Evolutionary conservation across 2,888 invertebrate genomes (phyloP), one percentile per base, ranked within the genome.

Genomic region (Tipula confusa): DNA sequence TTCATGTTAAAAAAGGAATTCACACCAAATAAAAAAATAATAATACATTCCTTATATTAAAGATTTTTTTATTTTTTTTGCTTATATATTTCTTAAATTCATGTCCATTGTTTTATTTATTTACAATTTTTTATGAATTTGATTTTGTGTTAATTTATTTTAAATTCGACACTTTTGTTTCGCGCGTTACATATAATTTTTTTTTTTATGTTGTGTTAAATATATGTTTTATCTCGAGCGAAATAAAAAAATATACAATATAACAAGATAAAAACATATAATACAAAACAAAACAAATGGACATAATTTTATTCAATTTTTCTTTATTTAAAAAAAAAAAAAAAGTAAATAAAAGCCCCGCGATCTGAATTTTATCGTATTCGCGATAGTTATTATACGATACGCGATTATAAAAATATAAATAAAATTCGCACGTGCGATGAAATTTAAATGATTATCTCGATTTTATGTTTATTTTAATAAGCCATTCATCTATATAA

Each of bases 121-220:
- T 64, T 64, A 64, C 64, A 64, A 64, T 64, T 80, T 80, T 80
- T 80, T 80, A 80, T 80, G 80, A 80, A 80, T 80, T 80, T 80
- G 80, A 80, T 80, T 80, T 80, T 80, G 80, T 80, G 80, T 80
- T 80, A 80, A 80, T 80, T 80, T 80, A 80, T 80, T 80, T 80
- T 80, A 80, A 80, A 80, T 80, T 80, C 80, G 80, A 80, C 80
- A 80, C 80, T 80, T 80, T 80, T 80, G 80, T 80, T 80, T 31
- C 80, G 29, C 80, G 29, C 80, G 80, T 80, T 80, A 80, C 29
- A 80, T 80, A 80, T 80, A 29, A 15, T 29, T 29, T 80, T 80
- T 79, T 24, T 79, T 79, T 79, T 79, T 79, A 79, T 79, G 79
- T 28, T 31, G 80, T 29, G 80, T 64, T 64, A 64, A 64, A 64